Percentiles rank a stretch among this genome's conserved stretches.
Conservation (phyloP, 2,797 vertebrate genomes). For the Anabas testudineus region DNA sequence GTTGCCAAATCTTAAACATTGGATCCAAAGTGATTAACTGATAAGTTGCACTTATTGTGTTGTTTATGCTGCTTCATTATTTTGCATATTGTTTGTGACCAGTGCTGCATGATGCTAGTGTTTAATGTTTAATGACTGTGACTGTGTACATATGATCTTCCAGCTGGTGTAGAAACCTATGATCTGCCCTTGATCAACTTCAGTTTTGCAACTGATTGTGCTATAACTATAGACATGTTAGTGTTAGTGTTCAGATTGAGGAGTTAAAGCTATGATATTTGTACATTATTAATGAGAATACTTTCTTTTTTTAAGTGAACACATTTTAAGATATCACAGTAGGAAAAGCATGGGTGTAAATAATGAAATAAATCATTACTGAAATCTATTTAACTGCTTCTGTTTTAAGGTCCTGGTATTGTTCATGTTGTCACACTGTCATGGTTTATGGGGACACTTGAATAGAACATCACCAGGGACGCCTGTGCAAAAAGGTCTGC, state of each 20-base stretch:
- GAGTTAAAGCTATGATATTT: not conserved
- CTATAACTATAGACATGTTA: too few relatives aligned
- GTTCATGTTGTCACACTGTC: not conserved
- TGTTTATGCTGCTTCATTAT: constrained; percentile 2
- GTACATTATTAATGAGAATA: constrained; percentile 7
- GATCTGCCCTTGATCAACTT: constrained; percentile 7
- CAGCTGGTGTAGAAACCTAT: not conserved
- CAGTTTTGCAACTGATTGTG: too few relatives aligned
- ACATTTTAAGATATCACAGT: not conserved
- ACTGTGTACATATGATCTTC: not conserved
- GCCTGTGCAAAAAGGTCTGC: constrained; percentile 8
- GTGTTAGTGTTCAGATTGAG: not conserved
- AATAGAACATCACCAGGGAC: not conserved
- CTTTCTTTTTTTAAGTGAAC: too few relatives aligned
- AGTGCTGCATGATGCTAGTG: constrained; percentile 1
- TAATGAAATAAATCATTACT: not conserved
- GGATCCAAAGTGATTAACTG: constrained; percentile 26
- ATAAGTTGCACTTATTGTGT: constrained; percentile 1
- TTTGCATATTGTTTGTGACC: not conserved
- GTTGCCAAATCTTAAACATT: constrained; percentile 30
- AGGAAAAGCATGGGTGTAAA: not conserved
- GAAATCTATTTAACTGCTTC: not conserved
- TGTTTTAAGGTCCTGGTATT: not conserved
- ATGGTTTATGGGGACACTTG: not conserved
- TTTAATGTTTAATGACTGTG: not conserved